phyloP scores from a whole-genome alignment of 2,888 invertebrate genomes.

The Anodontia alba region DNA sequence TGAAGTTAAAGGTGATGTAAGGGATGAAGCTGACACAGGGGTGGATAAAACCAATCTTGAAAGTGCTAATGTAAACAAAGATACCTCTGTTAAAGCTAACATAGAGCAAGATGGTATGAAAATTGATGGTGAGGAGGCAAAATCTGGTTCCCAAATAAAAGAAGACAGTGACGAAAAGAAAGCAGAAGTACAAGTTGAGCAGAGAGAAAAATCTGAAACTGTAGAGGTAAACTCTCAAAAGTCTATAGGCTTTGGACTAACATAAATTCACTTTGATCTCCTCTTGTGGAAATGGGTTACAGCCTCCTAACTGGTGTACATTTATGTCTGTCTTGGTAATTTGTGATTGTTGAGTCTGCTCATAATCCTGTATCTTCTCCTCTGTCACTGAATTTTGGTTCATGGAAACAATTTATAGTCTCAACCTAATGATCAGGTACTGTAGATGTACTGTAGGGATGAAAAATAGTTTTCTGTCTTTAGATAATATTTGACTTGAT shows the following conservation, averaged over 20 bases:
- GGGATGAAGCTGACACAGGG: not conserved
- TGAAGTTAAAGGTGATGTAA: not conserved
- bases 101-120: not conserved
- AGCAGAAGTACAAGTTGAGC: not conserved
- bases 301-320: not conserved
- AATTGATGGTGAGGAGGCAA: not conserved
- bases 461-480: no score
- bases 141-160: not conserved
- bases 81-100: not conserved
- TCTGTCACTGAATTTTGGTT: no score
- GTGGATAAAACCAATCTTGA: not conserved
- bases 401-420: no score
- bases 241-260: conserved; percentile 1
- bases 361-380: no score
- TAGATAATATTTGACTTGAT: no score
- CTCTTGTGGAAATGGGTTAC: not conserved
- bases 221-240: not conserved
- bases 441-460: no score
- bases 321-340: not conserved
- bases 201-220: not conserved
- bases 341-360: not conserved
- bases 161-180: not conserved
- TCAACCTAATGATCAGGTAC: no score
- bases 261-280: not conserved
- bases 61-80: not conserved